Base-by-base conservation (phyloP, 2,113 vertebrate species). In the Rhegmatorhina hoffmannsi region DNA sequence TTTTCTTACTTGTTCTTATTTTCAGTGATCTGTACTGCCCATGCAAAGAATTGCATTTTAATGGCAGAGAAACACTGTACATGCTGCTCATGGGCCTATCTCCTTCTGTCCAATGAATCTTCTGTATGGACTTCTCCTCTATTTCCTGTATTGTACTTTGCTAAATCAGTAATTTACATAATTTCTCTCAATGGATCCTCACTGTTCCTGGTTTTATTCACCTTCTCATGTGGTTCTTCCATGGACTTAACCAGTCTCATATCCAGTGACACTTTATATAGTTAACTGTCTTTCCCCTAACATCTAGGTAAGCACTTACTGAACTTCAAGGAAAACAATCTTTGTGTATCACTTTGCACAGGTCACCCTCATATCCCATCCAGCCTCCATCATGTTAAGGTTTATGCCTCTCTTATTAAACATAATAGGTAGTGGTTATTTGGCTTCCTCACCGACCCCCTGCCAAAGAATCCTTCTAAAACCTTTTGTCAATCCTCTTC, bases 341-440 rank as follows among this genome's bases (percentile, higher is more conserved):
- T 55, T 55, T 55, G 33, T 46, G 4, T 59, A 17, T 55, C 2
- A 1, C 13, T 60, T 84, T 82, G 15, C 10, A 82, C 11, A 67
- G 17, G 14, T 31, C n/a, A 82, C 11, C 8, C 13, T 75, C 15
- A 36, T 31, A 28, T 55, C 3, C 13, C 12, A 14, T 44, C 6
- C 43, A 79, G 17, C 6, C 12, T 67, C 18, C n/a, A 36, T n/a
- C 52, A 18, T 31, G 6, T 17, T 29, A 52, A 80, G 8, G 8
- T 50, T 73, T 60, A 21, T 28, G 10, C 8, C 5, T 1, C 2
- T 49, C 5, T 43, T 49, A 76, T 12, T 49, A 53, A 84, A 31
- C 1, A 28, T 33, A 62, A 63, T 69, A 34, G 0, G 6, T 29
- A 1, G 2, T 78, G 28, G 3, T 20, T 47, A 13, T 17, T 40